Conservation (phyloP, 2,888 invertebrate species). For the Drosophila kambysellisi region DNA sequence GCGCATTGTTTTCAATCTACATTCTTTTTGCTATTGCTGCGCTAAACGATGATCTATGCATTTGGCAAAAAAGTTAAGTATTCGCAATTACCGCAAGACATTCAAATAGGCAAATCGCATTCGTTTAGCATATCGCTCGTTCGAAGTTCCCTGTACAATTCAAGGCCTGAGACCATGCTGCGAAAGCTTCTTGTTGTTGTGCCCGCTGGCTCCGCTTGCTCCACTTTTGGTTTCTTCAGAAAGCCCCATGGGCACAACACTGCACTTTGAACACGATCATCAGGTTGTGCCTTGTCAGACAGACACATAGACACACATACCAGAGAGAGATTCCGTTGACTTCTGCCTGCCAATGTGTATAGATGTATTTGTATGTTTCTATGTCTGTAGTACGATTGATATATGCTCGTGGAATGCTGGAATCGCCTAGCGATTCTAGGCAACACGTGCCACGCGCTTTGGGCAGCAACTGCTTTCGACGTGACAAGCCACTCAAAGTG, state of each 20-base stretch:
- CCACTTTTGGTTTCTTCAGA: slow-evolving; percentile 46
- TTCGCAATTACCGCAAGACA: slow-evolving; percentile 11
- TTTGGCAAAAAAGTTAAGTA: slow-evolving; percentile 3
- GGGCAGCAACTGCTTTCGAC: slow-evolving; percentile 36
- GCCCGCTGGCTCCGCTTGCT: slow-evolving; percentile 28
- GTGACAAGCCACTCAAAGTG: slow-evolving; percentile 51
- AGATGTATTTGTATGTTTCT: slow-evolving; percentile 1
- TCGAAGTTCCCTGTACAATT: slow-evolving; percentile 27
- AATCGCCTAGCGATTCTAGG: slow-evolving; percentile 20
- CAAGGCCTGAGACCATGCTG: slow-evolving; percentile 16
- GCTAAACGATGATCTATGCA: slow-evolving; percentile 2
- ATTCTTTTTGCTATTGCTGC: neutral
- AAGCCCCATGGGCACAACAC: slow-evolving; percentile 10
- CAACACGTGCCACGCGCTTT: slow-evolving; percentile 56
- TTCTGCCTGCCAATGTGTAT: slow-evolving; percentile 29
- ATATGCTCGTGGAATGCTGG: slow-evolving; percentile 17
- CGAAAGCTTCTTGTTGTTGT: slow-evolving; percentile 11
- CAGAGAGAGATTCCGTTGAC: slow-evolving; percentile 13
- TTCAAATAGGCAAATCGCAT: slow-evolving; percentile 17
- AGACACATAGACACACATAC: neutral
- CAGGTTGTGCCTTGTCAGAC: slow-evolving; percentile 48
- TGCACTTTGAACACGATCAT: slow-evolving; percentile 72
- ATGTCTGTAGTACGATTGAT: slow-evolving; percentile 12
- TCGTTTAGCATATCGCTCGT: slow-evolving; percentile 5
- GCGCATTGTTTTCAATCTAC: neutral